phyloP scores from a whole-genome alignment of 2,113 vertebrate species.

The Lepisosteus oculatus region DNA sequence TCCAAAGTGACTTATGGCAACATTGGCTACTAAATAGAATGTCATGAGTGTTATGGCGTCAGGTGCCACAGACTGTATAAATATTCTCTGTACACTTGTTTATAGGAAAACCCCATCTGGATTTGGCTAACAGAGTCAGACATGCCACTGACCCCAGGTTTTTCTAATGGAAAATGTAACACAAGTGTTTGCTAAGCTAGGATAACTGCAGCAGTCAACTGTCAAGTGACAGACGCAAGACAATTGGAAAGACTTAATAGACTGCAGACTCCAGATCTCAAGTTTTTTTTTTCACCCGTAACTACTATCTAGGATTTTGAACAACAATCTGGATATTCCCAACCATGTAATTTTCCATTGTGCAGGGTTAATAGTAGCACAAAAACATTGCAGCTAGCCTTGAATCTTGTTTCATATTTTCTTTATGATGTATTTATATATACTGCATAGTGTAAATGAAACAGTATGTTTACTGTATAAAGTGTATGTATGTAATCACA shows the following conservation, averaged over 20 bases:
- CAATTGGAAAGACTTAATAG: constrained; percentile 68
- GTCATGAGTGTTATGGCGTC: constrained; percentile 96
- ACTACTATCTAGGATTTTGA: constrained; percentile 58
- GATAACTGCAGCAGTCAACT: constrained; percentile 77
- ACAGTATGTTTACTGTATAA: not conserved
- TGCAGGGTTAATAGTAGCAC: not conserved
- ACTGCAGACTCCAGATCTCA: constrained; percentile 54
- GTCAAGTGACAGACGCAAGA: constrained; percentile 92
- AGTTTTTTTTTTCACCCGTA: constrained; percentile 44
- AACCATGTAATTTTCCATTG: constrained; percentile 14
- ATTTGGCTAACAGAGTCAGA: constrained; percentile 84
- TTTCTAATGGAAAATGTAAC: constrained; percentile 97
- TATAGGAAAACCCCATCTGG: constrained; percentile 98
- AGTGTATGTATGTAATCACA: not conserved
- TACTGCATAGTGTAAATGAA: not conserved
- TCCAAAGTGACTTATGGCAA: constrained; percentile 98
- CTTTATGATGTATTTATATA: not conserved
- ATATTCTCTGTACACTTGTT: constrained; percentile 96
- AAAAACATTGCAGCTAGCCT: not conserved
- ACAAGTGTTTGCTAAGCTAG: constrained; percentile 88
- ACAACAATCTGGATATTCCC: constrained; percentile 46
- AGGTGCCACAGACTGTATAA: constrained; percentile 97
- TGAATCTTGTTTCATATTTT: constrained; percentile 1
- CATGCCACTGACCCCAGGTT: constrained; percentile 83
- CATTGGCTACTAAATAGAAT: constrained; percentile 94